Percentiles rank a stretch among this genome's conserved stretches.
Evolutionary conservation across 2,888 invertebrate species (phyloP).

Genomic region (Drosophila parthenogenetica): DNA sequence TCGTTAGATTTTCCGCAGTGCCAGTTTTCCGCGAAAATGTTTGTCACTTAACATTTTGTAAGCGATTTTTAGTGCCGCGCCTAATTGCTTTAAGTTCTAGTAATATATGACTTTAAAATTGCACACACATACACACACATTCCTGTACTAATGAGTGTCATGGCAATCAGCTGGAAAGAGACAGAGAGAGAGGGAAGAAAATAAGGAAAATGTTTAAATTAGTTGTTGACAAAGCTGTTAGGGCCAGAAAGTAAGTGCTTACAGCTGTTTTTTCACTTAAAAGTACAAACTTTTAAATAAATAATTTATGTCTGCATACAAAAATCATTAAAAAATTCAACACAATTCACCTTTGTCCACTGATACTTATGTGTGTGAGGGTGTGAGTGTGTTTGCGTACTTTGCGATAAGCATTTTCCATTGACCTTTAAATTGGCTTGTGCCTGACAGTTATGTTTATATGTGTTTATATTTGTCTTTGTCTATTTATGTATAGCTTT

Average conservation of each 20-base stretch:
- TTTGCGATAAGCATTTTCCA: conserved; percentile 39
- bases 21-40: conserved; percentile 63
- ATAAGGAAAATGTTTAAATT: conserved; percentile 61
- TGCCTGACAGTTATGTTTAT: neutral
- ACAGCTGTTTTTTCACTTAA: conserved; percentile 48
- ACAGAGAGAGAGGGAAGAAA: conserved; percentile 12
- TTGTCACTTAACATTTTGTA: conserved; percentile 65
- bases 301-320: conserved; percentile 42
- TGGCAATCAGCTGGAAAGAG: conserved; percentile 46
- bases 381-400: conserved; percentile 13
- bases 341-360: conserved; percentile 44
- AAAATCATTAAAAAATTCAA: conserved; percentile 46
- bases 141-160: conserved; percentile 36
- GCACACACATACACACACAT: conserved; percentile 16
- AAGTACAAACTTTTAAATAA: conserved; percentile 56
- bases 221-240: conserved; percentile 64
- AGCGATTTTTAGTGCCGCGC: conserved; percentile 57
- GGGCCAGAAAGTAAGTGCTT: conserved; percentile 32
- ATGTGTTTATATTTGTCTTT: neutral
- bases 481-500: neutral
- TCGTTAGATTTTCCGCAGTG: conserved; percentile 39
- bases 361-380: conserved; percentile 38
- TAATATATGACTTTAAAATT: conserved; percentile 24
- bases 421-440: conserved; percentile 34
- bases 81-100: conserved; percentile 68